These are phyloP conservation scores for Ia io DNA, from an alignment of 2,113 vertebrate genomes.

Conservation along the genomic window DNA sequence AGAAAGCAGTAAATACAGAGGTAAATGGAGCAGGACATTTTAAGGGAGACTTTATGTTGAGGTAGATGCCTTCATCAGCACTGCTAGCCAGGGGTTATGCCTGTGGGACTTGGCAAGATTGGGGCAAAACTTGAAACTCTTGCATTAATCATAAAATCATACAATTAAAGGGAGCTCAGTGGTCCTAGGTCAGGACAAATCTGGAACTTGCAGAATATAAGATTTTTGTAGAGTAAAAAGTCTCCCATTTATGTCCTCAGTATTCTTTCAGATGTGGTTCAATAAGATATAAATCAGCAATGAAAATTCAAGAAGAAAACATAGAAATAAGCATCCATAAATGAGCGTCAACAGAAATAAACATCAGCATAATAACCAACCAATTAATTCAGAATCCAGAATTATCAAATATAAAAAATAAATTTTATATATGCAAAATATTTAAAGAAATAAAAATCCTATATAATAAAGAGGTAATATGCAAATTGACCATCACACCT, in stretches of 20 bases:
- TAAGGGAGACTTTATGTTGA: neutral
- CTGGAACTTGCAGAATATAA: neutral
- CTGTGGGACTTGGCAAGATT: neutral
- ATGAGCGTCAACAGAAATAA: neutral
- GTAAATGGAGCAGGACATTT: neutral
- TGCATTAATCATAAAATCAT: conserved; percentile 24
- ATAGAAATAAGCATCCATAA: neutral
- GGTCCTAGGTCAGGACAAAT: neutral
- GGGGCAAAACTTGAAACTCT: neutral
- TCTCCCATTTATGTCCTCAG: neutral
- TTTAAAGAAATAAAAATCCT: conserved; percentile 1
- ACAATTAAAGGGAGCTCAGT: neutral
- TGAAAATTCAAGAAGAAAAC: neutral
- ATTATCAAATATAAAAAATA: neutral
- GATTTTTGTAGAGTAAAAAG: neutral
- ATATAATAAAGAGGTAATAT: too few species aligned
- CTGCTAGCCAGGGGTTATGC: neutral
- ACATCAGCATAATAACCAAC: neutral
- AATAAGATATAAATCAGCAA: neutral
- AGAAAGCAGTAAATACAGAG: neutral
- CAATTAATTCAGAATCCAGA: neutral
- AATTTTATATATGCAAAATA: neutral
- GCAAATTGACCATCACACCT: too few species aligned
- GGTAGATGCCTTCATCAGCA: neutral
- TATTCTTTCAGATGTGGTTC: neutral